Evolutionary conservation across 2,888 invertebrate species (phyloP).

Genomic region (Cetonia aurata): DNA sequence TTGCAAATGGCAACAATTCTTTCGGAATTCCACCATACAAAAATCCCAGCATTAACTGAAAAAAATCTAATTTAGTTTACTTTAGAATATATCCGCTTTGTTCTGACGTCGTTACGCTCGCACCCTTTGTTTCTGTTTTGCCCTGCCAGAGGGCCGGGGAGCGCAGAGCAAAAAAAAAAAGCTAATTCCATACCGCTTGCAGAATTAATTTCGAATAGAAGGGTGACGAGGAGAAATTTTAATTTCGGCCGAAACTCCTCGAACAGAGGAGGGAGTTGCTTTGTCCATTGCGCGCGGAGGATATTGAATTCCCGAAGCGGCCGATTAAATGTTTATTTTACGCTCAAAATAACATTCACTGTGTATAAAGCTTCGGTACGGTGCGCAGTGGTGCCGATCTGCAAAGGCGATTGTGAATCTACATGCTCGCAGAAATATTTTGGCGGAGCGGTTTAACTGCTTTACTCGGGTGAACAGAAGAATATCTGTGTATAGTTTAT

Average conservation of each 20-base stretch:
- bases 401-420: neutral
- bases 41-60: no score
- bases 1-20: no score
- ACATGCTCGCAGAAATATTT: conserved; percentile 18
- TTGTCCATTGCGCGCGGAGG: conserved; percentile 1
- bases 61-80: no score
- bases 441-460: neutral
- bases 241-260: conserved; percentile 26
- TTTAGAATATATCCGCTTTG: no score
- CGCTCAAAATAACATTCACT: conserved; percentile 37
- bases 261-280: conserved; percentile 20
- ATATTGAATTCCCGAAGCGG: conserved; percentile 33
- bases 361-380: conserved; percentile 31
- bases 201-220: conserved; percentile 12
- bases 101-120: no score
- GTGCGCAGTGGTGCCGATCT: neutral
- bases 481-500: no score
- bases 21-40: no score
- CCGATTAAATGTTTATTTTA: conserved; percentile 41
- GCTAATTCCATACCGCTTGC: conserved; percentile 8
- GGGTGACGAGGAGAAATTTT: conserved; percentile 25
- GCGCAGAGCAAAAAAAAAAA: neutral
- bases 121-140: no score
- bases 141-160: no score
- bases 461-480: no score